Conservation (phyloP, 1,140 invertebrate species). For the Saccostrea echinata region DNA sequence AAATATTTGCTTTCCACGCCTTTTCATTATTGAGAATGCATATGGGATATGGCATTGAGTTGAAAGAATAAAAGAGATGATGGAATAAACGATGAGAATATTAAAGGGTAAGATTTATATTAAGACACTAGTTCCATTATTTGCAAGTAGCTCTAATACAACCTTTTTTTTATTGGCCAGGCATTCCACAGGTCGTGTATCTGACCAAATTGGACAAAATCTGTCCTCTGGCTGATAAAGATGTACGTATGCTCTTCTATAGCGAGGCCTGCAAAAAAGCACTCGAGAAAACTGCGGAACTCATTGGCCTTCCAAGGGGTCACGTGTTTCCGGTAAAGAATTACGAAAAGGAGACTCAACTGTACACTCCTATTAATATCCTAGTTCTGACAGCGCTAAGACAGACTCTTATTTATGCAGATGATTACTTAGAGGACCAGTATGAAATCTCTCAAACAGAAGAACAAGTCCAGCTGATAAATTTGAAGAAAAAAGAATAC, state of each 20-base stretch:
- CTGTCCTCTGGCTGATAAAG: constrained; percentile 48
- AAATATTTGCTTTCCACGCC: no score
- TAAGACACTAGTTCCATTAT: background rate
- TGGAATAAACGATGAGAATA: background rate
- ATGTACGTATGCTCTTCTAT: constrained; percentile 46
- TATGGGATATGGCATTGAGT: no score
- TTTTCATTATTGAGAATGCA: no score
- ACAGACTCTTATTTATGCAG: constrained; percentile 57
- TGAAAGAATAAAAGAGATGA: background rate
- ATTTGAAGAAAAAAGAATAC: no score
- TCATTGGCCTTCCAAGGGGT: constrained; percentile 55
- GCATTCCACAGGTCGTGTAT: constrained; percentile 50
- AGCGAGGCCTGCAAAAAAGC: constrained; percentile 46
- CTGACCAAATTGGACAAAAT: constrained; percentile 57
- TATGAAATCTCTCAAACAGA: background rate
- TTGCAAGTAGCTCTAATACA: background rate
- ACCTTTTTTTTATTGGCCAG: constrained; percentile 30
- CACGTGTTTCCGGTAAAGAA: constrained; percentile 61
- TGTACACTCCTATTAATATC: constrained; percentile 52
- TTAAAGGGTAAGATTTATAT: no score
- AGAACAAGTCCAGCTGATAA: no score
- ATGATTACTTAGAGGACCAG: constrained; percentile 58
- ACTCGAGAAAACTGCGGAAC: constrained; percentile 51
- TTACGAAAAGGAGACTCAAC: constrained; percentile 58
- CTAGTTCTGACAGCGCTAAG: constrained; percentile 45